Conservation (phyloP, 2,888 invertebrate species). For the Rhopalosiphum nymphaeae region DNA sequence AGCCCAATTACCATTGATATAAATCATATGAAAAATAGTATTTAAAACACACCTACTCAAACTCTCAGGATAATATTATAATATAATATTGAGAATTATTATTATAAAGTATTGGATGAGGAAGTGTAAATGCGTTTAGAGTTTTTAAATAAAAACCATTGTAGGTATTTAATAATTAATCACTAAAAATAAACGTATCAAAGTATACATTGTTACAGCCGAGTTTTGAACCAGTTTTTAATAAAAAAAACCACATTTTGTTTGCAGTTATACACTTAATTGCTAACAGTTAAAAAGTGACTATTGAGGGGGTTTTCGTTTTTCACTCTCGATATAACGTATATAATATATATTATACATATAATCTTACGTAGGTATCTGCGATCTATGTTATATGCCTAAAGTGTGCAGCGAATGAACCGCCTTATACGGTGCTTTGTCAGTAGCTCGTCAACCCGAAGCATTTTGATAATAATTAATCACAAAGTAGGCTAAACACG, state of each 20-base stretch:
- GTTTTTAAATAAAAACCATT: neutral
- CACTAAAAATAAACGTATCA: neutral
- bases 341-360: neutral
- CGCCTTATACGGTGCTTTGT: constrained; percentile 44
- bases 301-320: neutral
- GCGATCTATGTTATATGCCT: neutral
- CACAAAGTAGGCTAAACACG: constrained; percentile 23
- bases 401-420: neutral
- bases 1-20: neutral
- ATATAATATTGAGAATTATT: neutral
- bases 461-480: constrained; percentile 43
- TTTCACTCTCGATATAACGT: neutral
- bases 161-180: neutral
- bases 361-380: neutral
- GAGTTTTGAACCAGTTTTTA: constrained; percentile 6
- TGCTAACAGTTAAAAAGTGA: too few relatives aligned
- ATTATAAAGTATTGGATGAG: neutral
- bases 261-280: neutral
- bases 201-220: neutral
- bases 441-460: neutral
- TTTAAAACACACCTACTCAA: neutral
- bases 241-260: neutral
- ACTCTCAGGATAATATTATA: neutral
- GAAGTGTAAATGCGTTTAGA: neutral
- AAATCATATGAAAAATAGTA: neutral